These are phyloP conservation scores for Napeogenes sylphis DNA, from an alignment of 2,888 invertebrate genomes.

Conservation along the genomic window DNA sequence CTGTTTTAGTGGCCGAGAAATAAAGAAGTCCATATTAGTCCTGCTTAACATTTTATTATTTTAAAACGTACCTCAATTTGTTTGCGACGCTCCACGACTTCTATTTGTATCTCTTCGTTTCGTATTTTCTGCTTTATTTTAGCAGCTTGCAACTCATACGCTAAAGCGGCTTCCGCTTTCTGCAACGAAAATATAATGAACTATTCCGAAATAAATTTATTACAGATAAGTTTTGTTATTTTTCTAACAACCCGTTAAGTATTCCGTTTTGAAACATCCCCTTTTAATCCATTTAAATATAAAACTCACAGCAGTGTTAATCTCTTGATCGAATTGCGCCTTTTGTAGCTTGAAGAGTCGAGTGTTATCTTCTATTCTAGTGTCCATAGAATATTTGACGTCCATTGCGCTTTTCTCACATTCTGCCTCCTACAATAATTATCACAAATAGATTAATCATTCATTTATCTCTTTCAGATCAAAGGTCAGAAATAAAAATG, in stretches of 20 bases:
- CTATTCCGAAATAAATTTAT: background rate
- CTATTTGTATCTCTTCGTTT: constrained; percentile 98
- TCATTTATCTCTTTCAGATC: no score
- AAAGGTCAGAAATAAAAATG: no score
- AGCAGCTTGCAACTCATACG: constrained; percentile 97
- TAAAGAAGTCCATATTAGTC: no score
- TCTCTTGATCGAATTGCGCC: constrained; percentile 97
- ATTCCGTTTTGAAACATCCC: no score
- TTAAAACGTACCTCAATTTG: constrained; percentile 84
- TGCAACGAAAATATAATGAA: constrained; percentile 48
- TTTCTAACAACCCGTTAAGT: no score
- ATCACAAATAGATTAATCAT: background rate
- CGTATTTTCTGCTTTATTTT: constrained; percentile 96
- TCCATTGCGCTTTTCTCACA: constrained; percentile 98
- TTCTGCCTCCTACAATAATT: constrained; percentile 86
- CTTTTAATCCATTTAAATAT: background rate
- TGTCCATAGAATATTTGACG: constrained; percentile 96
- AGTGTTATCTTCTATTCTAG: constrained; percentile 96
- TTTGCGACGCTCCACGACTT: constrained; percentile 95
- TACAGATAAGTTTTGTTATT: no score
- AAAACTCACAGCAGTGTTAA: constrained; percentile 92
- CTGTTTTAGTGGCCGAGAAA: no score
- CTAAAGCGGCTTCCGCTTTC: constrained; percentile 98
- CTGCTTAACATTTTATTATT: no score
- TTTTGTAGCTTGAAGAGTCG: constrained; percentile 95